Conservation (phyloP, 1,140 invertebrate genomes). For the Varroa destructor region DNA sequence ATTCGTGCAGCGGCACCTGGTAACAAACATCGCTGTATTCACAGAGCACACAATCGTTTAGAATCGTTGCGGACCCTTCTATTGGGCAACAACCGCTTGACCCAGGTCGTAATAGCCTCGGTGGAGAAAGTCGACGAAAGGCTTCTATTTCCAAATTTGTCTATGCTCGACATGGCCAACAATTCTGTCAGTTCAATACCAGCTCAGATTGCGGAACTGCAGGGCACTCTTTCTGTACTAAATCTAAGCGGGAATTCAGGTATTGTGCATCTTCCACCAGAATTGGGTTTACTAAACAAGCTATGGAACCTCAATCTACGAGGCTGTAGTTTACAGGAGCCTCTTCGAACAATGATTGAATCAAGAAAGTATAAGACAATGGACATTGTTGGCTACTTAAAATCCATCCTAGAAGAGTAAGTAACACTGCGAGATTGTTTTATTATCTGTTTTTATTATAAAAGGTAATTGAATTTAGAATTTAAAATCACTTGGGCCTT, state of each 20-base stretch:
- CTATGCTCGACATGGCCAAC: constrained; percentile 83
- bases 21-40: constrained; percentile 48
- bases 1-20: constrained; percentile 28
- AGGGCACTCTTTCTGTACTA: constrained; percentile 69
- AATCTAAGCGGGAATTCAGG: constrained; percentile 79
- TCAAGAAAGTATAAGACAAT: constrained; percentile 86
- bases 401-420: constrained; percentile 52
- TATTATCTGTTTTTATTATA: constrained; percentile 3
- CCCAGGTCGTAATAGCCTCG: constrained; percentile 59
- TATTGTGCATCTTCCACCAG: constrained; percentile 70
- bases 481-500: too few species aligned
- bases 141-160: constrained; percentile 80
- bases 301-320: constrained; percentile 90
- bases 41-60: constrained; percentile 62
- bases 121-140: constrained; percentile 49
- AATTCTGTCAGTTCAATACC: constrained; percentile 70
- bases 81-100: constrained; percentile 68
- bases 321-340: constrained; percentile 74
- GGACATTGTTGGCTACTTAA: constrained; percentile 89
- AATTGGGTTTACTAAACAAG: constrained; percentile 79
- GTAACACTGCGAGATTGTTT: constrained; percentile 32
- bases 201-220: constrained; percentile 65
- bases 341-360: constrained; percentile 77
- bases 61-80: constrained; percentile 67
- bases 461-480: too few species aligned